Base-by-base conservation (phyloP, 2,113 vertebrate species). In the Cochlearius cochlearius region DNA sequence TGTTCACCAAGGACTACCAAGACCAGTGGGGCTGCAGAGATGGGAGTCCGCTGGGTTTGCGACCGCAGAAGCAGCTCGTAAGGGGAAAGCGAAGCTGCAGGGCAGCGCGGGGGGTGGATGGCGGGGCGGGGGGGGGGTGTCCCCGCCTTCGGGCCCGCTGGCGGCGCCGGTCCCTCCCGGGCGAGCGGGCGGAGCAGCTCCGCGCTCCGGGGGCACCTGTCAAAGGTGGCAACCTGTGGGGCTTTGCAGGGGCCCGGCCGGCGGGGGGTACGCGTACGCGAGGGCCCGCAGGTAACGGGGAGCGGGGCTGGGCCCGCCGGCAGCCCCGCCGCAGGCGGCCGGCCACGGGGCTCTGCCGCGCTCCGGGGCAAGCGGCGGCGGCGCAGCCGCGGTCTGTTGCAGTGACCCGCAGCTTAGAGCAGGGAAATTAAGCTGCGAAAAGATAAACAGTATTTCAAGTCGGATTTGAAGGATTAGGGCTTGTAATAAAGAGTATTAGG, bases 361-460 rank as follows among this genome's bases (percentile, higher is more conserved):
- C 71, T 26, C 34, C 69, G 32, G 7, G 71, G 82, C 80, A 38
- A 95, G 94, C 62, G 82, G 96, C 86, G 56, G 82, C 55, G 6
- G 1, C 85, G 82, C 63, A 94, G 49, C 55, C 58, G 56, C 88
- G 32, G 94, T 85, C 92, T 85, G 67, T 83, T 81, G 88, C 94
- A 83, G 91, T 98, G 98, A 98, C 98, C 98, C 27, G 73, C 59
- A 97, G 96, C 93, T 98, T 96, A 98, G 95, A 97, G 97, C 78
- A 93, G 73, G 63, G 89, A 98, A 98, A 98, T 98, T 98, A 98
- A 98, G 94, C 97, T 95, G 94, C 75, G 59, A 97, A 98, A 98
- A 98, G 97, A 98, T 98, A 98, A 99, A 98, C 97, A 98, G 98
- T 98, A 98, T 99, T 98, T 98, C 97, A 97, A 98, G 98, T 98